phyloP scores from a whole-genome alignment of 2,113 vertebrate genomes.

The Acanthisitta chloris region DNA sequence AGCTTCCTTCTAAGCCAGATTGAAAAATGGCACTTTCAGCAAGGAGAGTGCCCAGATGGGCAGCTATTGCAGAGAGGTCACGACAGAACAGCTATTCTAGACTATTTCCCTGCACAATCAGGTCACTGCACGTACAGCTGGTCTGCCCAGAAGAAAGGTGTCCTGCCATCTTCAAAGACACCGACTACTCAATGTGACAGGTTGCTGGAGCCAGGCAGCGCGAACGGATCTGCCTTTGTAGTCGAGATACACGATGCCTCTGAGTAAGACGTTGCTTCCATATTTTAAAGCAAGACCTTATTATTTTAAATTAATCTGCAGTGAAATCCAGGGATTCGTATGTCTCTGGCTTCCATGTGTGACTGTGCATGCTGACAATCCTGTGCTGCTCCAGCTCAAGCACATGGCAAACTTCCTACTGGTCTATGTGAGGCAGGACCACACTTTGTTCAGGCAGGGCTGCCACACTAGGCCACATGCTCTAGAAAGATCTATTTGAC shows the following conservation, averaged over 20 bases:
- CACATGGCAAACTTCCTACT: not conserved
- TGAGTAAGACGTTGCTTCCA: not conserved
- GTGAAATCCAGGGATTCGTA: not conserved
- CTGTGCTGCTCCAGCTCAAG: not conserved
- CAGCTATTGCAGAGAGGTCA: not conserved
- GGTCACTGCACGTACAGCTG: not conserved
- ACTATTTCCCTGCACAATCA: not conserved
- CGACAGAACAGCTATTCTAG: not conserved
- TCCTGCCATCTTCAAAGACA: not conserved
- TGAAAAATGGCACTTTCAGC: not conserved
- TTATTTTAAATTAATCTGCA: not conserved
- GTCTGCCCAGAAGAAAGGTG: not conserved
- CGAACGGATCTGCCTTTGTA: not conserved
- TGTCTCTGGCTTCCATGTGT: rapidly evolving
- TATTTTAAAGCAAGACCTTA: not conserved
- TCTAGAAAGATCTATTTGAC: rapidly evolving
- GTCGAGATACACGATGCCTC: not conserved
- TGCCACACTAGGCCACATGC: not conserved
- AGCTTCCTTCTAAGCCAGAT: not conserved
- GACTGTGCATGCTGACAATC: not conserved
- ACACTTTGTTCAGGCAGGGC: not conserved
- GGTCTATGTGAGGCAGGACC: not conserved
- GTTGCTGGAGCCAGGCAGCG: not conserved
- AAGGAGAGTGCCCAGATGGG: not conserved
- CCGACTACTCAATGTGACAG: not conserved